Evolutionary conservation across 2,113 vertebrate genomes (phyloP), one percentile per base, ranked within the genome.

Genomic region (Heterocephalus glaber): DNA sequence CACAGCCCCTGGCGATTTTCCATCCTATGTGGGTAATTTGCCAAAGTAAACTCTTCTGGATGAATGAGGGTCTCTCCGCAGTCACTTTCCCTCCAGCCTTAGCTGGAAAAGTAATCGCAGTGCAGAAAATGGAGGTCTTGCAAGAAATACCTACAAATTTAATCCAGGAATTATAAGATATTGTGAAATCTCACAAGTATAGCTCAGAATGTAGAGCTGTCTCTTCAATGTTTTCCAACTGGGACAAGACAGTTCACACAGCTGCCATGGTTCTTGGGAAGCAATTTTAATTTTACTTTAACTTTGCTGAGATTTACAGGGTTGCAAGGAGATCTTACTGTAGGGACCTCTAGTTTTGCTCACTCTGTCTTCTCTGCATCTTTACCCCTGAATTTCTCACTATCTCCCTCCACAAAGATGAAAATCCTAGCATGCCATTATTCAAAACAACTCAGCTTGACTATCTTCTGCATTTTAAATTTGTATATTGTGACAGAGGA

Each of bases 21-120:
- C 79, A 47, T 95, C 13, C 54, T 90, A 6, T 28, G 16, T 72
- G 89, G 81, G 63, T 92, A 65, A 95, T 95, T 95, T 95, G 95
- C 83, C 83, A 86, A 90, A 95, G 90, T 61, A 95, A 98, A 95
- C 90, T 84, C 92, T 66, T 63, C 38, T 80, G 54, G 49, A 93
- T 95, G 91, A 83, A 95, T 76, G 35, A 74, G 66, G 76, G 38
- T 26, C 80, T 95, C 85, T 96, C 38, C 66, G 5, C 8, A 5
- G 19, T 47, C 72, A 60, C 89, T 80, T 87, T 93, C 63, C 33
- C 30, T 87, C 28, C 84, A 90, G 30, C 17, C 54, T 80, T 76
- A 76, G 41, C 77, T 72, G 54, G 70, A 63, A 58, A 83, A 61
- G n/a, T 89, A 74, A 95, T 81, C 3, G 1, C 30, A 11, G 14